These are phyloP conservation scores for Antedon mediterranea DNA, from an alignment of 53 echinoderm and acorn worm species.

Conservation along the genomic window DNA sequence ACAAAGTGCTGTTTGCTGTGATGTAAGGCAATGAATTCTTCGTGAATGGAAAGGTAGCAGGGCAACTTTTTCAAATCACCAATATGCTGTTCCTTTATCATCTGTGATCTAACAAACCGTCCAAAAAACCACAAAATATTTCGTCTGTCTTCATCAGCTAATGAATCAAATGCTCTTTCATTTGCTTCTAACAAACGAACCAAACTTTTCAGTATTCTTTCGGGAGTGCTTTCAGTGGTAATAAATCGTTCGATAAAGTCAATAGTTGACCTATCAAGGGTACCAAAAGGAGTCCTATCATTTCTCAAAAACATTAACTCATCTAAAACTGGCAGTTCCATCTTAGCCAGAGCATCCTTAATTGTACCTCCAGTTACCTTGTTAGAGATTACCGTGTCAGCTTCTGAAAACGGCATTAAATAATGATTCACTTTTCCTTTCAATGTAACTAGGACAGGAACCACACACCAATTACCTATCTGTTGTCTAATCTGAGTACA, in stretches of 20 bases:
- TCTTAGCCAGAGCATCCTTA: not conserved
- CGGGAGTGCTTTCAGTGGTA: not conserved
- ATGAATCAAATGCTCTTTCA: not conserved
- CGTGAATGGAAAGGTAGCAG: constrained; percentile 1
- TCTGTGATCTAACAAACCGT: not conserved
- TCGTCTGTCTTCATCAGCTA: not conserved
- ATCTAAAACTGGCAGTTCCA: not conserved
- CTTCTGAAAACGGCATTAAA: not conserved
- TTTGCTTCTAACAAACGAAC: not conserved
- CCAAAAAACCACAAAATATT: not conserved
- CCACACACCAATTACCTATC: constrained; percentile 18
- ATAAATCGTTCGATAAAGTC: not conserved
- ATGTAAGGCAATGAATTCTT: not conserved
- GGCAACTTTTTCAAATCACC: constrained; percentile 7
- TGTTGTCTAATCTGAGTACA: not conserved
- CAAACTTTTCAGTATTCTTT: not conserved
- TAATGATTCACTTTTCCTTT: not conserved
- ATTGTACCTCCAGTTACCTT: not conserved
- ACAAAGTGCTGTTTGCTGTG: constrained; percentile 2
- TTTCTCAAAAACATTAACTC: not conserved
- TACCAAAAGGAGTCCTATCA: not conserved
- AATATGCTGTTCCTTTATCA: not conserved
- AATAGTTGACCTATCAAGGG: not conserved
- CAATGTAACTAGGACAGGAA: constrained; percentile 3
- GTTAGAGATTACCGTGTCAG: not conserved